phyloP scores from a whole-genome alignment of 2,113 vertebrate genomes.

The Xenopus tropicalis region UCB_Xtro_10.0 CM004443.2:121343001-121343500 shows the following conservation, averaged over 20 bases:
- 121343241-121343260: slow-evolving; percentile 48
- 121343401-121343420: slow-evolving; percentile 16
- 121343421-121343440: not conserved
- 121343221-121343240: slow-evolving; percentile 56
- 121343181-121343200: slow-evolving; percentile 42
- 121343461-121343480: slow-evolving; percentile 14
- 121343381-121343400: slow-evolving; percentile 34
- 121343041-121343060: slow-evolving; percentile 30
- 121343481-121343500: slow-evolving; percentile 24
- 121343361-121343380: slow-evolving; percentile 36
- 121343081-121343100: slow-evolving; percentile 44
- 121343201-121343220: slow-evolving; percentile 48
- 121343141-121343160: slow-evolving; percentile 44
- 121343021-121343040: slow-evolving; percentile 42
- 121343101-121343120: slow-evolving; percentile 51
- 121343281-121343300: slow-evolving; percentile 40
- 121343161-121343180: slow-evolving; percentile 54
- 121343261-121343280: slow-evolving; percentile 40
- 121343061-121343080: slow-evolving; percentile 33
- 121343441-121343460: slow-evolving; percentile 9
- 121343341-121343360: slow-evolving; percentile 39
- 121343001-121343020: slow-evolving; percentile 46
- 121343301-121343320: slow-evolving; percentile 35
- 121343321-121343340: slow-evolving; percentile 11
- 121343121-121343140: slow-evolving; percentile 50